Evolutionary conservation across 2,888 invertebrate genomes (phyloP).

Genomic region (Harpalus rufipes): DNA sequence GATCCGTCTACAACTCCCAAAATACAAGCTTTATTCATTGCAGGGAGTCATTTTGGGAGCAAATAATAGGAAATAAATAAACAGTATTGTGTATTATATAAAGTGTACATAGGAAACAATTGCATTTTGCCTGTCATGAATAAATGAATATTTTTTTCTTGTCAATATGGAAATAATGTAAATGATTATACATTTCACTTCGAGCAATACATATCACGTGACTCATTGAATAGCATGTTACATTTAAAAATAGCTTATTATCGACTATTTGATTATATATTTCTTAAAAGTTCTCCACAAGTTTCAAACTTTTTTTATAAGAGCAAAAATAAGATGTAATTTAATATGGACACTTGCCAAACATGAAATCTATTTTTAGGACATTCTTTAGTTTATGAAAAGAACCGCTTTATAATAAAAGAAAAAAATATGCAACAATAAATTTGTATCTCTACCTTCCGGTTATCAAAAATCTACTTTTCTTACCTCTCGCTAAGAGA

Average conservation of each 20-base stretch:
- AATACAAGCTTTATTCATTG: too few relatives aligned
- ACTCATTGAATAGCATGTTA: background rate
- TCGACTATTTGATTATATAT: background rate
- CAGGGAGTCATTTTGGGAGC: too few relatives aligned
- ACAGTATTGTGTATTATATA: too few relatives aligned
- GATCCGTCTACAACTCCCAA: too few relatives aligned
- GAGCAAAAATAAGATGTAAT: constrained; percentile 3
- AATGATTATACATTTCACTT: background rate
- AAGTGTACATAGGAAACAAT: background rate
- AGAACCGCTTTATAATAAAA: background rate
- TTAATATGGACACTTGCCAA: background rate
- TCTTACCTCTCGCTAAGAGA: too few relatives aligned
- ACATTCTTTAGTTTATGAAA: background rate
- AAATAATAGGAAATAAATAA: too few relatives aligned
- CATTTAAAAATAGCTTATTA: background rate
- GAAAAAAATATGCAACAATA: too few relatives aligned
- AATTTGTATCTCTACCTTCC: too few relatives aligned
- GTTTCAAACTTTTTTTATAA: constrained; percentile 1
- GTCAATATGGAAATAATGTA: background rate
- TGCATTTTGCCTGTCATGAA: background rate
- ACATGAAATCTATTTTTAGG: background rate
- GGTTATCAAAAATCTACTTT: too few relatives aligned
- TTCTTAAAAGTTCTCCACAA: background rate
- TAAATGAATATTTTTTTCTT: background rate
- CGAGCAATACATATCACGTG: background rate